phyloP scores from a whole-genome alignment of 1,140 invertebrate species.

The Brachionus angularis region DNA sequence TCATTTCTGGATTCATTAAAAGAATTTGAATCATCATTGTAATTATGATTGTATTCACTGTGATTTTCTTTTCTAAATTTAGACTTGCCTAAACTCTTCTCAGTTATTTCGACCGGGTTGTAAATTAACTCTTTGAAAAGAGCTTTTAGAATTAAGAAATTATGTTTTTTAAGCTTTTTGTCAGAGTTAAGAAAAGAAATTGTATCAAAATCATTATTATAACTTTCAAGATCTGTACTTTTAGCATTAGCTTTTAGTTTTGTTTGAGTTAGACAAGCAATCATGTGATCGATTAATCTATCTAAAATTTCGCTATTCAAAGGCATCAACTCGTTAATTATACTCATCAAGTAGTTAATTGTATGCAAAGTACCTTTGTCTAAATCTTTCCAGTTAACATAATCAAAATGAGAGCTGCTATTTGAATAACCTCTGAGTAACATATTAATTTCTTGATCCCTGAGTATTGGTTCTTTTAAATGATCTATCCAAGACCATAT shows the following conservation, averaged over 20 bases:
- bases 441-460: conserved; percentile 21
- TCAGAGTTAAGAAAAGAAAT: too few species aligned
- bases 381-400: neutral
- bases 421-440: neutral
- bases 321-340: conserved; percentile 1
- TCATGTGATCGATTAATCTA: neutral
- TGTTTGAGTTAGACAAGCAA: conserved; percentile 17
- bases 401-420: neutral
- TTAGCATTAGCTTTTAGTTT: neutral
- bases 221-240: too few species aligned
- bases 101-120: too few species aligned
- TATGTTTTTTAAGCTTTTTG: too few species aligned
- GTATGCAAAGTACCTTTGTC: neutral
- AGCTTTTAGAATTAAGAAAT: too few species aligned
- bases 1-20: too few species aligned
- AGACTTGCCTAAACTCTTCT: too few species aligned
- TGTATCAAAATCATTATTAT: too few species aligned
- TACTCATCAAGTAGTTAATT: neutral
- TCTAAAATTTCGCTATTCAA: conserved; percentile 3
- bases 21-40: too few species aligned
- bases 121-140: too few species aligned
- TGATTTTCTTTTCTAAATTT: too few species aligned
- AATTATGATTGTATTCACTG: too few species aligned
- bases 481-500: conserved; percentile 35
- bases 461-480: conserved; percentile 37